Base-by-base conservation (phyloP, 2,113 vertebrate genomes). In the Climacteris rufus region DNA sequence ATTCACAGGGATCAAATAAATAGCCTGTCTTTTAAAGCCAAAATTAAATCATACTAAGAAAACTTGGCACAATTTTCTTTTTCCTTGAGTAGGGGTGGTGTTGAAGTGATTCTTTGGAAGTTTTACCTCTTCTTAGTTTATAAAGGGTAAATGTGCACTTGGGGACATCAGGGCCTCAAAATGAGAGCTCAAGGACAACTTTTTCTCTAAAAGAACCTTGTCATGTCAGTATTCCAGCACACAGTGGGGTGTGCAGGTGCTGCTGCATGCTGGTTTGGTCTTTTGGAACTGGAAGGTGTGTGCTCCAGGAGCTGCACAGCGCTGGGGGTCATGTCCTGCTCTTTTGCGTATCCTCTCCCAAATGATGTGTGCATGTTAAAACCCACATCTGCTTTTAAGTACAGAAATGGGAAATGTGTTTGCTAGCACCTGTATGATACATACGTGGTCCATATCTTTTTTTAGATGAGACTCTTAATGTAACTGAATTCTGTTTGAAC, bases 401-500 rank as follows among this genome's bases (percentile, higher is more conserved):
- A 30, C 28, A 37, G 66, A 40, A 59, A 24, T 28, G 44, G 75
- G 25, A 85, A 44, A 31, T 63, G 9, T 31, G 17, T 69, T 47
- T 80, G 24, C 30, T 50, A 40, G 24, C 31, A 57, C n/a, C 42
- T 12, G 22, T 82, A 31, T 20, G 31, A 44, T 78, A 14, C 13
- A 0, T 65, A 28, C 0, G 0, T 57, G 15, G 37, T 78, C 24
- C 18, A 5, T 45, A 15, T 30, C 54, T 31, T 1, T 15, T 19
- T 24, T 44, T 69, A n/a, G n/a, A n/a, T n/a, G n/a, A n/a, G n/a
- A n/a, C n/a, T n/a, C 71, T 78, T 69, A 74, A 37, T 21, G 37
- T 45, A 49, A 25, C 57, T 69, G 59, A 81, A 75, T 71, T 69
- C 21, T 45, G 5, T 70, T 3, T 56, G 33, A 77, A 40, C 3